Conservation (phyloP, 1,140 invertebrate species). For the Heliothis virescens region DNA sequence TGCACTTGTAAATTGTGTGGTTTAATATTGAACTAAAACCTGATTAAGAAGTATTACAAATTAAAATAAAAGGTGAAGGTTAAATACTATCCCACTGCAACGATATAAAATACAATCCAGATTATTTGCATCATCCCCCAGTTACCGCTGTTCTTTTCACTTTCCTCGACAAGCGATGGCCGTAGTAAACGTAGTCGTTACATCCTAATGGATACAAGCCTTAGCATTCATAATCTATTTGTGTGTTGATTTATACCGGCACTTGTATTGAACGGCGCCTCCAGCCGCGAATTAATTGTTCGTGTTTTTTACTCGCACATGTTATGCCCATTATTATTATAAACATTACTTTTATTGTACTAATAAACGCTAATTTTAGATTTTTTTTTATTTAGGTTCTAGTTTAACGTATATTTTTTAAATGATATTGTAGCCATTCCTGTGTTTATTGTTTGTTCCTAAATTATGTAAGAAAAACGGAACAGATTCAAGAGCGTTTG, state of each 20-base stretch:
- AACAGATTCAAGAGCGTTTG: no score
- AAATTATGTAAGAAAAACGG: no score
- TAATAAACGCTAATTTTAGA: conserved; percentile 25
- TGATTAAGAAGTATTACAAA: no score
- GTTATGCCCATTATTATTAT: conserved; percentile 23
- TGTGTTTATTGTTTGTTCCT: no score
- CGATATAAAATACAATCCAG: no score
- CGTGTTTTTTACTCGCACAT: conserved; percentile 41
- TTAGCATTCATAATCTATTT: conserved; percentile 44
- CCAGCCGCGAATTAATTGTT: conserved; percentile 69
- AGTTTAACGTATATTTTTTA: background rate
- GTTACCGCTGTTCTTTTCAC: background rate
- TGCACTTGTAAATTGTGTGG: no score
- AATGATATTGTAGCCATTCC: background rate
- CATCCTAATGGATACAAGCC: background rate
- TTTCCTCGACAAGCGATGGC: background rate
- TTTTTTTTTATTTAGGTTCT: background rate
- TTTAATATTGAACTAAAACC: no score
- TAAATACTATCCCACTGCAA: no score
- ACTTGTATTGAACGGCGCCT: conserved; percentile 50
- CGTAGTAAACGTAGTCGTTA: background rate
- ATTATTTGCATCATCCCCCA: background rate
- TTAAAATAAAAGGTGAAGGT: no score
- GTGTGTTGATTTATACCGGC: conserved; percentile 54
- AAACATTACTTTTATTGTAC: conserved; percentile 43